Evolutionary conservation across 2,797 vertebrate genomes (phyloP), one percentile per base, ranked within the genome.

Genomic region (Chaetodon trifasciatus): DNA sequence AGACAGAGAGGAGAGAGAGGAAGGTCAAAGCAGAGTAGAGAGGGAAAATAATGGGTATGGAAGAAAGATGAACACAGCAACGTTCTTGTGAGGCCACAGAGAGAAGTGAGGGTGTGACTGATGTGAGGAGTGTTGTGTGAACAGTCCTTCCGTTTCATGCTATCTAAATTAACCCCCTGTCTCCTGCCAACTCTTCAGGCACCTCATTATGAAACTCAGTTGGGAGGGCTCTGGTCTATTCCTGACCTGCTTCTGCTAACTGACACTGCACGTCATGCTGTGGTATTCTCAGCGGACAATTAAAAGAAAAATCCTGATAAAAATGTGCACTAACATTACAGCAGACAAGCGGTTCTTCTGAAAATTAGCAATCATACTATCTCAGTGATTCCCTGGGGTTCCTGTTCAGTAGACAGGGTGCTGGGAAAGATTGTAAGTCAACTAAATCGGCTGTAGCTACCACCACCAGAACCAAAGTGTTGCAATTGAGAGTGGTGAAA

Each of bases 201-300:
- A 74, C 87, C 89, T 94, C 92, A 91, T 94, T 91, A 92, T 68
- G 65, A 89, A 90, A 63, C n/a, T 69, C 89, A 82, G 73, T 16
- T 76, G 91, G 90, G 88, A 92, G 71, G 53, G 6, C 7, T 9
- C 44, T n/a, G 67, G 67, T 87, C 77, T 87, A 76, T 82, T 87
- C 61, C 66, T 75, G 73, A 82, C 74, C 67, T 37, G 42, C 12
- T 15, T 76, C 58, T 62, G 62, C 70, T 79, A 60, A 46, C 86
- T 70, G 81, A 77, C 81, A 74, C 2, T 47, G 21, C 58, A 60
- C 10, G 28, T 83, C 77, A 85, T 16, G 37, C 65, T 23, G n/a
- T 23, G 37, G 71, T 58, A 17, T 70, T 62, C 79, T 72, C 62
- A 0, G 52, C 53, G 57, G 37, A 79, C 12, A 10, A 50, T 61